Conservation (phyloP, 64 coral and sea anemone genomes). For the Orbicella faveolata region DNA sequence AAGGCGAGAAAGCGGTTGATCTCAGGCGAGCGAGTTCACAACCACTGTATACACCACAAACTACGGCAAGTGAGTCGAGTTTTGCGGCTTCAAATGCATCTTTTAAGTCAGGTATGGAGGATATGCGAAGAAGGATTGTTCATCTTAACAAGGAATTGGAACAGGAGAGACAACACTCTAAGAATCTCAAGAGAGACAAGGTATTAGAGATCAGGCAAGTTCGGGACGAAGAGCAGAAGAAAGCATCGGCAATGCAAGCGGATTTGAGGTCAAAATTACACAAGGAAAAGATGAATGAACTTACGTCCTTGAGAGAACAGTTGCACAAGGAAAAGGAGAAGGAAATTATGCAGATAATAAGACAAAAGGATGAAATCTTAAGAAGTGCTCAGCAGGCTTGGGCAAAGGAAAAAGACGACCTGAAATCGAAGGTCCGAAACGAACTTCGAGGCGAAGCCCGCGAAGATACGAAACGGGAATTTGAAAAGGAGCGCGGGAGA, state of each 20-base stretch:
- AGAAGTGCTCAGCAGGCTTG: slow-evolving; percentile 80
- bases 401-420: slow-evolving; percentile 90
- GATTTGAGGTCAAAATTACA: slow-evolving; percentile 87
- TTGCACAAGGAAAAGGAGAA: slow-evolving; percentile 93
- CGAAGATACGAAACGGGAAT: slow-evolving; percentile 78
- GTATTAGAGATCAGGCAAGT: slow-evolving; percentile 68
- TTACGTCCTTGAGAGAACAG: slow-evolving; percentile 76
- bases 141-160: slow-evolving; percentile 88
- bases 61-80: slow-evolving; percentile 10
- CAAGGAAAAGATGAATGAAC: slow-evolving; percentile 84
- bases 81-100: not conserved
- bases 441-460: slow-evolving; percentile 74
- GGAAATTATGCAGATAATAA: slow-evolving; percentile 80
- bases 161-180: slow-evolving; percentile 63
- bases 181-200: slow-evolving; percentile 84
- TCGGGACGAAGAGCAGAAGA: slow-evolving; percentile 82
- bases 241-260: slow-evolving; percentile 53
- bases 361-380: slow-evolving; percentile 86
- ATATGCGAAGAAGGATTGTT: slow-evolving; percentile 81
- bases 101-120: slow-evolving; percentile 36
- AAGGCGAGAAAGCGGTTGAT: slow-evolving; percentile 36
- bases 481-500: slow-evolving; percentile 71
- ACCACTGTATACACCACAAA: slow-evolving; percentile 24
- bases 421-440: slow-evolving; percentile 64
- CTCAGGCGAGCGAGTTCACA: slow-evolving; percentile 40